Percentiles rank a stretch among this genome's conserved stretches.
Conservation (phyloP, 2,888 invertebrate species). For the Folsomia candida region DNA sequence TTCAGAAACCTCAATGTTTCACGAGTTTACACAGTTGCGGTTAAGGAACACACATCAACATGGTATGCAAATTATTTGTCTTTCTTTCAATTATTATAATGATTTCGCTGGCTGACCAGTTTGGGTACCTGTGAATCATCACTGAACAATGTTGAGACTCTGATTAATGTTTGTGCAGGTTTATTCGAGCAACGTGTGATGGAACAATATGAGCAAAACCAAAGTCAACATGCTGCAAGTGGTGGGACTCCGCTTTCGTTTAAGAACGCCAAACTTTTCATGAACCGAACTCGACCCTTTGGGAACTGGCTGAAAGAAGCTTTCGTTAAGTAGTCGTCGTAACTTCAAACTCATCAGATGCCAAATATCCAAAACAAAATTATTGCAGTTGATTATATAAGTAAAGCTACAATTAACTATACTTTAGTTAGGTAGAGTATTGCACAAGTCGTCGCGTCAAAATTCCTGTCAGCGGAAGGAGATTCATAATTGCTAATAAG, state of each 20-base stretch:
- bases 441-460: no score
- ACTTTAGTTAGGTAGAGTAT: no score
- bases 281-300: conserved; percentile 41
- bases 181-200: conserved; percentile 54
- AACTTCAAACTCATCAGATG: neutral
- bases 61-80: conserved; percentile 49
- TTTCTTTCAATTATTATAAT: conserved; percentile 10
- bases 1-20: conserved; percentile 81
- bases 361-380: neutral
- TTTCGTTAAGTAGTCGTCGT: conserved; percentile 24
- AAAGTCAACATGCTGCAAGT: conserved; percentile 21
- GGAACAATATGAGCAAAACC: conserved; percentile 52
- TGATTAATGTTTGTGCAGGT: no score
- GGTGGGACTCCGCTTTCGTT: conserved; percentile 33
- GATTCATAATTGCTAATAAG: no score
- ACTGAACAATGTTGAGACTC: neutral
- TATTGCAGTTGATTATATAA: no score
- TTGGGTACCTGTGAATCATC: neutral
- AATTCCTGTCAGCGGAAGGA: no score
- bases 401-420: no score
- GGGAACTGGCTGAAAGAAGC: conserved; percentile 46
- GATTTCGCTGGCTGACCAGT: neutral
- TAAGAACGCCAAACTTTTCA: conserved; percentile 41
- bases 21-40: conserved; percentile 65
- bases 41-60: conserved; percentile 51